Evolutionary conservation across 1,140 invertebrate species (phyloP).

Genomic region (Ladona fulva): DNA sequence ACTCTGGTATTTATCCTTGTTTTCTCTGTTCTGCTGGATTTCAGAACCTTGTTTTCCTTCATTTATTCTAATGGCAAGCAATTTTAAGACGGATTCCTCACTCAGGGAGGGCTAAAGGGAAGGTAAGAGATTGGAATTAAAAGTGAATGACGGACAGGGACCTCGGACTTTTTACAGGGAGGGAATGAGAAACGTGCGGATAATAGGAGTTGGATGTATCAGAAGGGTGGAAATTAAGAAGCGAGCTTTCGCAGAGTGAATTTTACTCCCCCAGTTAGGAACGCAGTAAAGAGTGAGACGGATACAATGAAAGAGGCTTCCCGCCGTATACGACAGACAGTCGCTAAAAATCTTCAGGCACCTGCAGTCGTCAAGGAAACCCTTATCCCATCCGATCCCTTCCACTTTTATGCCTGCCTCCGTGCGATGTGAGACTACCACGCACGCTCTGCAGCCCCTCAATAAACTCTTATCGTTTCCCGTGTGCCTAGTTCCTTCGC

Average conservation of each 20-base stretch:
- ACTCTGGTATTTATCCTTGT: no score
- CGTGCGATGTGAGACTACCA: no score
- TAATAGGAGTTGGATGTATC: background rate
- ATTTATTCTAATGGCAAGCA: no score
- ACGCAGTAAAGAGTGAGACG: background rate
- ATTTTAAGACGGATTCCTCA: no score
- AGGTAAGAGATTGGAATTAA: no score
- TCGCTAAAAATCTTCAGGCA: background rate
- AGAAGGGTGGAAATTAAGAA: background rate
- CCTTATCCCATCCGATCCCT: background rate
- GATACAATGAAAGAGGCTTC: no score
- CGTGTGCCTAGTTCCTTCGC: background rate
- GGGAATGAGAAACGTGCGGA: no score
- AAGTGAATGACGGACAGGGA: no score
- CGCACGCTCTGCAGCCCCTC: background rate
- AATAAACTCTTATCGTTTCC: background rate
- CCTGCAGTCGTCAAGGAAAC: background rate
- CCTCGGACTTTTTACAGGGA: no score
- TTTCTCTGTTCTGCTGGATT: no score
- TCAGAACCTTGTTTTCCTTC: no score
- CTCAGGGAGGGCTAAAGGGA: no score
- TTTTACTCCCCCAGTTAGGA: background rate
- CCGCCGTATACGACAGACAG: background rate
- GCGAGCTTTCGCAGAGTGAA: background rate
- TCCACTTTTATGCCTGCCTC: background rate